These are phyloP conservation scores for Heteractis magnifica DNA, from an alignment of 92 coral and sea anemone genomes.

Conservation along the genomic window DNA sequence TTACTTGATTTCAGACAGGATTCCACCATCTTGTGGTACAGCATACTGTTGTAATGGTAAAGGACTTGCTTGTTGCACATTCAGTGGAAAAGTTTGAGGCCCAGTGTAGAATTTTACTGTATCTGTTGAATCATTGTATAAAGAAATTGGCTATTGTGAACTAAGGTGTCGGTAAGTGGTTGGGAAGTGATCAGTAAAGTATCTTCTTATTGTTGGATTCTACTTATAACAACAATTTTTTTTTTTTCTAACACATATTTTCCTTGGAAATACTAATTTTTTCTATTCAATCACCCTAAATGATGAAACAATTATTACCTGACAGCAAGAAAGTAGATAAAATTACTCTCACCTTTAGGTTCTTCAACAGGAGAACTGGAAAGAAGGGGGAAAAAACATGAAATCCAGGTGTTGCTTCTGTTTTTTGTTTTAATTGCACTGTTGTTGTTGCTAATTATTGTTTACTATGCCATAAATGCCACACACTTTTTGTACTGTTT, in stretches of 20 bases:
- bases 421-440: too few relatives aligned
- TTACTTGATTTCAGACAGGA: conserved; percentile 1
- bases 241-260: neutral
- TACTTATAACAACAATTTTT: neutral
- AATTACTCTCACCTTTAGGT: conserved; percentile 4
- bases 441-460: too few relatives aligned
- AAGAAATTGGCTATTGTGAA: too few relatives aligned
- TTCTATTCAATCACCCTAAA: too few relatives aligned
- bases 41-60: neutral
- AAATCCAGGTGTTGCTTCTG: too few relatives aligned
- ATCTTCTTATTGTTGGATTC: neutral
- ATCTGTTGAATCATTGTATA: neutral
- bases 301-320: too few relatives aligned
- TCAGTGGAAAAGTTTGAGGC: neutral
- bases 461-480: too few relatives aligned
- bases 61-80: neutral
- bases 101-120: neutral
- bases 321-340: neutral
- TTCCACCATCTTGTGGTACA: neutral
- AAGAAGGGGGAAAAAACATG: neutral
- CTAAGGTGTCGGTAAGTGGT: too few relatives aligned
- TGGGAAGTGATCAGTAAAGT: too few relatives aligned
- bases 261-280: too few relatives aligned
- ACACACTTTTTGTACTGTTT: too few relatives aligned
- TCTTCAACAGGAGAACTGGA: conserved; percentile 19